phyloP scores from a whole-genome alignment of 1,140 invertebrate species.

The Cydia amplana region DNA sequence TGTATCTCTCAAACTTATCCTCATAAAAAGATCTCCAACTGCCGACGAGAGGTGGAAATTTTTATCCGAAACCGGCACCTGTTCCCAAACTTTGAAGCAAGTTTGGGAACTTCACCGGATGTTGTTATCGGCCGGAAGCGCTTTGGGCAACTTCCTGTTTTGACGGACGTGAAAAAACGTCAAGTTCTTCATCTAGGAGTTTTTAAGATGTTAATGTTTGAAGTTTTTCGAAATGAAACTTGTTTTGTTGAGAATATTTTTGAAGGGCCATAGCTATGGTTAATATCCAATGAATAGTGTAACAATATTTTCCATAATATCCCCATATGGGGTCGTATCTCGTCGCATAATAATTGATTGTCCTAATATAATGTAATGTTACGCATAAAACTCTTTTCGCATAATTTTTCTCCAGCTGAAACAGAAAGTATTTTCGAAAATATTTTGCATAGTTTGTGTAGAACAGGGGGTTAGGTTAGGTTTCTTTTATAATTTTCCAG shows the following conservation, averaged over 20 bases:
- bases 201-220: slow-evolving; percentile 29
- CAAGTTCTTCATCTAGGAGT: not conserved
- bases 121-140: slow-evolving; percentile 77
- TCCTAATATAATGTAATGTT: too few relatives aligned
- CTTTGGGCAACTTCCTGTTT: slow-evolving; percentile 76
- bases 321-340: too few relatives aligned
- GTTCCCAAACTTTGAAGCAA: slow-evolving; percentile 64
- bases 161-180: slow-evolving; percentile 67
- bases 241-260: not conserved
- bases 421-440: too few relatives aligned
- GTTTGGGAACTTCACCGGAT: slow-evolving; percentile 54
- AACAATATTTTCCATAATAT: too few relatives aligned
- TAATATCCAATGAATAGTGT: too few relatives aligned
- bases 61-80: slow-evolving; percentile 73
- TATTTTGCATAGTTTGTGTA: too few relatives aligned
- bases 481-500: too few relatives aligned
- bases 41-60: slow-evolving; percentile 67
- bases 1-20: slow-evolving; percentile 41
- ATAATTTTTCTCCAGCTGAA: too few relatives aligned
- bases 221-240: not conserved
- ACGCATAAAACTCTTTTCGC: too few relatives aligned
- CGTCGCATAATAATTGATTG: too few relatives aligned
- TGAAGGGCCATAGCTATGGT: too few relatives aligned
- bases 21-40: slow-evolving; percentile 62
- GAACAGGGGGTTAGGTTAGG: too few relatives aligned